These are phyloP conservation scores for Chironomus tentans DNA, from an alignment of 2,888 invertebrate genomes.

Conservation along the genomic window DNA sequence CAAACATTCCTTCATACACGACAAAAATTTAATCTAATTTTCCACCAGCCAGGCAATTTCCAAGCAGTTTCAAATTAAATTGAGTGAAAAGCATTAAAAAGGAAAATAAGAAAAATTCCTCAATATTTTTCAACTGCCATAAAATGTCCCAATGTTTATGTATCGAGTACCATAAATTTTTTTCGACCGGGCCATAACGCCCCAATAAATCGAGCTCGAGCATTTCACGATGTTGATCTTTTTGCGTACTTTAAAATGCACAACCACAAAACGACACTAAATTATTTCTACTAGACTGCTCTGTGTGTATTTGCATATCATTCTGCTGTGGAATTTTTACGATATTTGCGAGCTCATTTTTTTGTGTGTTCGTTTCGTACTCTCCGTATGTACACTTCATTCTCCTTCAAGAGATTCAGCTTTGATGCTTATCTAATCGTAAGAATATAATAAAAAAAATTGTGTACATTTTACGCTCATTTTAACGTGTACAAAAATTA, in stretches of 20 bases:
- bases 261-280: neutral
- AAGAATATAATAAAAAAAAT: neutral
- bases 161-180: too few species aligned
- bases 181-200: too few species aligned
- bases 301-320: slow-evolving; percentile 17
- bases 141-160: too few species aligned
- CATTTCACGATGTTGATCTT: neutral
- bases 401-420: neutral
- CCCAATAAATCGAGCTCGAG: too few species aligned
- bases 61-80: too few species aligned
- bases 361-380: too few species aligned
- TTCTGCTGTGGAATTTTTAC: slow-evolving; percentile 16
- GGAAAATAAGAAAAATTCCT: neutral
- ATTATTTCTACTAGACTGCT: neutral
- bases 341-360: slow-evolving; percentile 14
- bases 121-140: too few species aligned
- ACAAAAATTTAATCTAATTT: too few species aligned
- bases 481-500: too few species aligned
- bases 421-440: slow-evolving; percentile 5
- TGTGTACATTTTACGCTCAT: too few species aligned
- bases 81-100: neutral
- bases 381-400: neutral
- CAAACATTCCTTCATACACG: too few species aligned
- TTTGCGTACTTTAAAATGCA: neutral
- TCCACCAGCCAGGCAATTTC: too few species aligned